Evolutionary conservation across 2,888 invertebrate genomes (phyloP), one percentile per base, ranked within the genome.

Genomic region (Tolmerus cingulatus): DNA sequence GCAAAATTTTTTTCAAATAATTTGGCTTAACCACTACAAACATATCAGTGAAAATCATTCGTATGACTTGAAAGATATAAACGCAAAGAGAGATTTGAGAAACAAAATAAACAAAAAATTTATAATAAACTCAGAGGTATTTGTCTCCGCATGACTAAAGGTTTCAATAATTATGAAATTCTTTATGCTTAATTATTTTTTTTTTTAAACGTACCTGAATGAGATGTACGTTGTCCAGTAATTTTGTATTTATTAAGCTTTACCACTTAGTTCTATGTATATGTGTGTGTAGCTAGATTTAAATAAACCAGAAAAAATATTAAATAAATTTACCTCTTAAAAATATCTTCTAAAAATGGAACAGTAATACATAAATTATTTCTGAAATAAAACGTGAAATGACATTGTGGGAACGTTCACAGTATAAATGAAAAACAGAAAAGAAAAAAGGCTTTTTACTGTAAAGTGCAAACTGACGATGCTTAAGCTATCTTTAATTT

Each of bases 401-500:
- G 82, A 82, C 82, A 82, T 82, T 82, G 66, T 82, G 82, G 82
- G 82, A 82, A 82, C 74, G 74, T 74, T 74, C 74, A 74, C 74
- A 74, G 40, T 85, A 16, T 66, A 84, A 84, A 82, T 40, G 46
- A 82, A 82, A 40, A 81, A 23, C n/a, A 84, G 23, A 40, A 84
- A 84, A 37, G 34, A 51, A 82, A 87, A n/a, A 84, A 77, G 76
- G 84, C 84, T 87, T 84, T 87, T 77, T 87, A 76, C 84, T 85
- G 57, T 85, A 51, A 84, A 84, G 66, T 87, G 87, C 76, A 85
- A 85, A 43, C 74, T 40, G 78, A 55, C 51, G 87, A 85, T 87
- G 87, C 87, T 87, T 87, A 87, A 87, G 84, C 87, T 87, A 84
- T 87, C 84, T 87, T 82, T 87, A 57, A 84, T 87, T 82, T 87